phyloP scores from a whole-genome alignment of 2,797 vertebrate genomes.

The Gymnodraco acuticeps region DNA sequence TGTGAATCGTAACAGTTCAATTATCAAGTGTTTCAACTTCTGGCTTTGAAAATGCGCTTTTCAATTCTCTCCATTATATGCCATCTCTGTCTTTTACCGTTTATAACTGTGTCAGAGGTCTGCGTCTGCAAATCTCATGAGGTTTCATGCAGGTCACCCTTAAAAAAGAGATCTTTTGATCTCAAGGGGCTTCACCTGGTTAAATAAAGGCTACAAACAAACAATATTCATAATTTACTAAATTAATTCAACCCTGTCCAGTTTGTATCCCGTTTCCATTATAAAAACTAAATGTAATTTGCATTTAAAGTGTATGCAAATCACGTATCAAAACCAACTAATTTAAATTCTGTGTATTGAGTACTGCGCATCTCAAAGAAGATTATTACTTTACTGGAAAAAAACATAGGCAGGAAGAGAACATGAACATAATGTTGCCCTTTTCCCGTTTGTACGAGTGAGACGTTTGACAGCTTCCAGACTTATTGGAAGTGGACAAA shows the following conservation, averaged over 20 bases:
- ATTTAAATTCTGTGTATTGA: neutral
- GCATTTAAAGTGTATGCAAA: neutral
- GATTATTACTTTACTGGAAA: neutral
- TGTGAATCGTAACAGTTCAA: too few relatives aligned
- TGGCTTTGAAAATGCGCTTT: neutral
- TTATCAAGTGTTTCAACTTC: too few relatives aligned
- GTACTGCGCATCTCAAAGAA: neutral
- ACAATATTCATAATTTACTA: neutral
- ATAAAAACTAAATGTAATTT: neutral
- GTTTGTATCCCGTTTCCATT: neutral
- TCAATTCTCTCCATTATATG: conserved; percentile 4
- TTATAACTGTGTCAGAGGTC: neutral
- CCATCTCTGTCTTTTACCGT: neutral
- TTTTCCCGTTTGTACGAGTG: conserved; percentile 1
- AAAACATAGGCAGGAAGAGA: neutral
- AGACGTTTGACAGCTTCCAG: conserved; percentile 29
- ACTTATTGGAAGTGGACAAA: conserved; percentile 48
- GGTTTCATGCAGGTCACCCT: too few relatives aligned
- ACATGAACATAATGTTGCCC: neutral
- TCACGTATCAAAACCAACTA: neutral
- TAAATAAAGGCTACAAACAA: too few relatives aligned
- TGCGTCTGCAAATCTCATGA: neutral
- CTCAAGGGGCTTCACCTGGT: too few relatives aligned
- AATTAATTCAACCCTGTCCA: neutral
- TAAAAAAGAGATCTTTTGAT: too few relatives aligned